phyloP scores from a whole-genome alignment of 1,140 invertebrate species.

The Procambarus virginalis region DNA sequence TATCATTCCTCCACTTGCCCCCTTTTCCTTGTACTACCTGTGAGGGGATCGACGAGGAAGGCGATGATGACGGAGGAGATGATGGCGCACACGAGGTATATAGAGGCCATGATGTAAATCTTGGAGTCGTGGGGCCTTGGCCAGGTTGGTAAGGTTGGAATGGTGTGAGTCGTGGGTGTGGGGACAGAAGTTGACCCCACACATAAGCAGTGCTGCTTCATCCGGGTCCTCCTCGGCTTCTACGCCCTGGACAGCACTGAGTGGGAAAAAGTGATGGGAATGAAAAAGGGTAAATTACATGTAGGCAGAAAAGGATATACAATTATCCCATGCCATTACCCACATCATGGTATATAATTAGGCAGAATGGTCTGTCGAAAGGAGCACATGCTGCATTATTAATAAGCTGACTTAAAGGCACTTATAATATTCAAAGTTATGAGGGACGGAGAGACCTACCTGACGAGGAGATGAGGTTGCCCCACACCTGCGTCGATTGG shows the following conservation, averaged over 20 bases:
- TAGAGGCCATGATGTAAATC: conserved; percentile 89
- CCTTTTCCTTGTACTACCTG: conserved; percentile 76
- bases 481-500: conserved; percentile 96
- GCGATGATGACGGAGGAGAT: conserved; percentile 89
- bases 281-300: no score
- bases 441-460: conserved; percentile 78
- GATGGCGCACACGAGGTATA: conserved; percentile 90
- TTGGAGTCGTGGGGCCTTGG: conserved; percentile 85
- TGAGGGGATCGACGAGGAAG: conserved; percentile 90
- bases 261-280: neutral
- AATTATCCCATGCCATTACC: no score
- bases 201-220: conserved; percentile 39
- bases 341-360: no score
- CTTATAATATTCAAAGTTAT: neutral
- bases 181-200: conserved; percentile 68
- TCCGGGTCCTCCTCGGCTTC: conserved; percentile 12
- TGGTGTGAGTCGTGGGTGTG: neutral
- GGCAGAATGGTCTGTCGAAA: no score
- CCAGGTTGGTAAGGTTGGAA: conserved; percentile 75
- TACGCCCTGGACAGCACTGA: conserved; percentile 47
- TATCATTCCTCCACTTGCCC: no score
- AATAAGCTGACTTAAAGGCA: no score
- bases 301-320: no score
- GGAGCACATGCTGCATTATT: no score
- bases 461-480: conserved; percentile 95